Evolutionary conservation across 2,797 vertebrate genomes (phyloP).

Genomic region (Pipistrellus kuhlii): DNA sequence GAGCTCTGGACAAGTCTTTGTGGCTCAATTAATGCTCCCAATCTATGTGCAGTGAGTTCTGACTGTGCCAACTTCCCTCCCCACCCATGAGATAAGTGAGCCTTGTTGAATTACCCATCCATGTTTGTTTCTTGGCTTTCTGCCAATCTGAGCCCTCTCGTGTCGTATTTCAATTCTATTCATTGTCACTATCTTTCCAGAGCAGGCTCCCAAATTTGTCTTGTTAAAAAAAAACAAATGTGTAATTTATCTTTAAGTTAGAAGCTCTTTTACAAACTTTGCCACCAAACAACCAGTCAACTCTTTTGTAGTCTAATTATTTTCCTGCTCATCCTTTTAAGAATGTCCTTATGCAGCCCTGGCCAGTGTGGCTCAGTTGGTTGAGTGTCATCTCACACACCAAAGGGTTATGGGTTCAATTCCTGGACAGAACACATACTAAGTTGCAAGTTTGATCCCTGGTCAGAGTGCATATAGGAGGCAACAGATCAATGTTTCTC

Average conservation of each 20-base stretch:
- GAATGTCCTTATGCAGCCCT: not conserved
- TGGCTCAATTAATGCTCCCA: not conserved
- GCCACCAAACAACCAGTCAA: not conserved
- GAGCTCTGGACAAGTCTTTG: not conserved
- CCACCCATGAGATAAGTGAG: not conserved
- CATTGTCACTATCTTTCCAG: not conserved
- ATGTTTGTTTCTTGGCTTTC: constrained; percentile 10
- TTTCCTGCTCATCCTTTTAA: not conserved
- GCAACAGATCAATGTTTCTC: not conserved
- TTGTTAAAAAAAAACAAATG: not conserved
- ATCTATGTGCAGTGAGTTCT: not conserved
- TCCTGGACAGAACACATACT: not conserved
- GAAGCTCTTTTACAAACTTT: not conserved
- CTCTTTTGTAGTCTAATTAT: not conserved
- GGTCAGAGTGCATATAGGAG: not conserved
- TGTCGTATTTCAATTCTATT: not conserved
- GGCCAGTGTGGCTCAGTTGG: not conserved
- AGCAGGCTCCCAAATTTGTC: not conserved
- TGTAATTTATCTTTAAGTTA: not conserved
- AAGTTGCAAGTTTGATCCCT: not conserved
- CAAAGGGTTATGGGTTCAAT: not conserved
- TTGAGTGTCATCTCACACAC: not conserved
- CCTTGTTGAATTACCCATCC: not conserved
- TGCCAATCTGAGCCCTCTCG: not conserved
- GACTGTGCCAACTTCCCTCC: not conserved